A percentile compares a stretch with the other conserved stretches of the same genome.
phyloP scores from a whole-genome alignment of 2,888 invertebrate genomes.

The Eristalis intricaria region DNA sequence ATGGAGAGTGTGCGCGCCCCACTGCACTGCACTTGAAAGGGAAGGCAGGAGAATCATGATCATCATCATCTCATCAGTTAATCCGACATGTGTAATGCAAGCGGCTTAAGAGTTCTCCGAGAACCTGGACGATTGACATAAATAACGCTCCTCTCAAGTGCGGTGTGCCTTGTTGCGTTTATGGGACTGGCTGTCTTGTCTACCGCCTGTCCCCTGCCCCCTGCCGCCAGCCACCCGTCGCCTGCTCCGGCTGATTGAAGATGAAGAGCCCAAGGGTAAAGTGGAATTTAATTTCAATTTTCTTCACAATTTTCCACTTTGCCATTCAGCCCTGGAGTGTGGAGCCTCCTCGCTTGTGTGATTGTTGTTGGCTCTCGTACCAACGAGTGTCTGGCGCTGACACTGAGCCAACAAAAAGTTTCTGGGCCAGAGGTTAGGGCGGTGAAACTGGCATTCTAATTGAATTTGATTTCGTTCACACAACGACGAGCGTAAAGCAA shows the following conservation, averaged over 20 bases:
- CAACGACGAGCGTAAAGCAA: not conserved
- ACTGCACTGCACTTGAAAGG: constrained; percentile 40
- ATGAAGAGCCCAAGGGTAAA: constrained; percentile 22
- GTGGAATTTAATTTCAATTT: constrained; percentile 54
- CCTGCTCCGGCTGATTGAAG: not conserved
- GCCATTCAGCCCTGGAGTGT: constrained; percentile 5
- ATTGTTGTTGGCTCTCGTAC: constrained; percentile 5
- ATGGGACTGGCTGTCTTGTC: too few relatives aligned
- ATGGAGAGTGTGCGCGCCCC: constrained; percentile 23
- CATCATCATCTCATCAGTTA: constrained; percentile 51
- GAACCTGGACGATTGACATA: constrained; percentile 31
- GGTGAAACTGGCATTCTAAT: constrained; percentile 38
- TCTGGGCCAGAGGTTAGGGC: constrained; percentile 24
- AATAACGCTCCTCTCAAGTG: constrained; percentile 28
- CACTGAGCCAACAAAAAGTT: constrained; percentile 9
- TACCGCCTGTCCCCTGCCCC: not conserved
- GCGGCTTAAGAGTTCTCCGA: constrained; percentile 22
- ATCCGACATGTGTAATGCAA: constrained; percentile 56
- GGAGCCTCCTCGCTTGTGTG: not conserved
- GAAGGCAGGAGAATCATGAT: not conserved
- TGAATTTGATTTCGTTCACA: constrained; percentile 54
- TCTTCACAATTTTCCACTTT: constrained; percentile 47
- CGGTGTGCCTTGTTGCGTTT: not conserved
- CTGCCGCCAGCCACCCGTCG: not conserved
- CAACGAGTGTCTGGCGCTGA: constrained; percentile 53